Evolutionary conservation across 2,888 invertebrate species (phyloP), one percentile per base, ranked within the genome.

Genomic region (Apotomis turbidana): DNA sequence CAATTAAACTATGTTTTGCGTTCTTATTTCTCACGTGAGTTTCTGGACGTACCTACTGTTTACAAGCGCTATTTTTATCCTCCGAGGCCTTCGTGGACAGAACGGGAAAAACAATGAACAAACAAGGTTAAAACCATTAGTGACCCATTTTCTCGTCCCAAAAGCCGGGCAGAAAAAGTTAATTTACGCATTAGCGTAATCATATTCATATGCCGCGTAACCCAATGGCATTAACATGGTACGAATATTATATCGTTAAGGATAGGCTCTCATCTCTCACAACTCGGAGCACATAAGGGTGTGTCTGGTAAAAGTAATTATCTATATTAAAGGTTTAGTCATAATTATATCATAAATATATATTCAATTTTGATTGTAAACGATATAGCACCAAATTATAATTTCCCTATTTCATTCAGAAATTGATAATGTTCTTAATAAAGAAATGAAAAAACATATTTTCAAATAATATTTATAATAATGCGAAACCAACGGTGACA

Each of bases 61-160:
- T 51, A n/a, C 8, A 5, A 36, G 46, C n/a, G 60, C 38, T 66
- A 52, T 51, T 52, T 71, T 62, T 68, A 58, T n/a, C 57, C 41
- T 27, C 57, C 5, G 5, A 51, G 36, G 51, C 41, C 9, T 62
- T 61, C 60, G 57, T 46, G 6, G 38, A 49, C 64, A 55, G 54
- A 68, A 68, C 62, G 63, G 13, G 58, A 54, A 68, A 72, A 72
- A 72, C 72, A 72, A 72, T 27, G 51, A 57, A 61, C 49, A 55
- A 71, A 71, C 57, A 68, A 68, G 63, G 54, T 52, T 59, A 72
- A 68, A 57, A 58, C 68, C 72, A 72, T 72, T 68, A 72, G 68
- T 54, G 51, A 51, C 54, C 72, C 68, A 72, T 72, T 68, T 72
- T 59, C 62, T 57, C 67, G 38, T 71, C 41, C 57, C 63, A 72